Percentiles rank a stretch among this genome's conserved stretches.
Evolutionary conservation across 2,113 vertebrate species (phyloP).

Genomic region (Periophthalmodon schlosseri): DNA sequence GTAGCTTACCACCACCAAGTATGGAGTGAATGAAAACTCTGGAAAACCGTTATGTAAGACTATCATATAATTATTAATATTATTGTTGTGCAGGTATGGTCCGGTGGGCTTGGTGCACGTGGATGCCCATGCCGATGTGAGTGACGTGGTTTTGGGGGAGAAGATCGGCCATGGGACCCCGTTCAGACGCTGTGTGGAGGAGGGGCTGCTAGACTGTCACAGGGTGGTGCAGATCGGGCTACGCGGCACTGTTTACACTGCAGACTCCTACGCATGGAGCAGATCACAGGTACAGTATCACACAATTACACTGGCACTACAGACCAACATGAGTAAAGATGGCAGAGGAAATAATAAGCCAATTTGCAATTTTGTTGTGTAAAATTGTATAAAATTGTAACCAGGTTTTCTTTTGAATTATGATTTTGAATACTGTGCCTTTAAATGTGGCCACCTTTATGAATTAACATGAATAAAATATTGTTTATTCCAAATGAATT

Average conservation of each 20-base stretch:
- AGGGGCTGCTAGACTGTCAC: slow-evolving; percentile 86
- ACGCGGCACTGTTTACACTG: slow-evolving; percentile 80
- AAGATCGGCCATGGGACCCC: slow-evolving; percentile 86
- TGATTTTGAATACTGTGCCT: too few species aligned
- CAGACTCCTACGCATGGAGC: slow-evolving; percentile 82
- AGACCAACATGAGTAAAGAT: not conserved
- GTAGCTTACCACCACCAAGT: too few species aligned
- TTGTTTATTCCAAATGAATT: too few species aligned
- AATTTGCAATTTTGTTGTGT: too few species aligned
- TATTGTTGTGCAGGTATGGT: slow-evolving; percentile 84
- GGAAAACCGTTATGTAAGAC: too few species aligned
- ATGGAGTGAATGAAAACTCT: too few species aligned
- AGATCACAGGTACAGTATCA: slow-evolving; percentile 79
- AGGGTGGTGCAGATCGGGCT: slow-evolving; percentile 91
- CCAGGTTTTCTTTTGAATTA: too few species aligned
- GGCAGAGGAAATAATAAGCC: too few species aligned
- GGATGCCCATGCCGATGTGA: slow-evolving; percentile 88
- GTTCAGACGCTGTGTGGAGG: slow-evolving; percentile 89
- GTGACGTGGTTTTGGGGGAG: slow-evolving; percentile 83
- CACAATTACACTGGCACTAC: not conserved
- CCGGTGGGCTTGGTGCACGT: slow-evolving; percentile 90
- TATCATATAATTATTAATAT: too few species aligned
- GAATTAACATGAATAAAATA: too few species aligned
- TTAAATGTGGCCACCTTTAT: too few species aligned
- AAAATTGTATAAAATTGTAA: too few species aligned